Evolutionary conservation across 1,140 invertebrate genomes (phyloP), one percentile per base, ranked within the genome.

Genomic region (Halyomorpha halys): DNA sequence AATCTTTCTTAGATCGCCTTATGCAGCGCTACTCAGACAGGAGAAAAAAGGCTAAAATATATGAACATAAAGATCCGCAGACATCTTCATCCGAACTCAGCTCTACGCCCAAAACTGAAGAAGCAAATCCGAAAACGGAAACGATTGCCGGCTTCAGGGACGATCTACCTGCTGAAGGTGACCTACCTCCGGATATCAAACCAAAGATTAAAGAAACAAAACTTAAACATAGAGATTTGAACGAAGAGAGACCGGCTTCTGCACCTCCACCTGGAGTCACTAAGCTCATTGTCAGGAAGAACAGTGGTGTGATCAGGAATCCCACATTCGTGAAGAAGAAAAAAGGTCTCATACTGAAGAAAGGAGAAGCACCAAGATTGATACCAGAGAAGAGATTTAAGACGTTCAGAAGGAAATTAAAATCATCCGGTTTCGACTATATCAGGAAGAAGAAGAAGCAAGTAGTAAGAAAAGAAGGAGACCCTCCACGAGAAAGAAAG

Each of bases 361-460:
- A 64, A 64, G 65, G 59, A 30, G 60, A 65, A 54, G 56, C 0
- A 9, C 21, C 34, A 14, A 23, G 61, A 8, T 16, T 34, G 4
- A 44, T 21, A 14, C 19, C 63, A 16, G 63, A 44, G 16, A 30
- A 76, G 51, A 75, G 59, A 79, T 78, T 68, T 80, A 78, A 60
- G 6, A 78, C 76, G 44, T 77, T 79, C 9, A 74, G 84, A 19
- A 73, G 84, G 39, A 80, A 84, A 75, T 79, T 85, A 66, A 83
- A 84, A 62, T 86, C 70, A 4, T 75, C 85, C 9, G 88, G 90
- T 3, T 92, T 93, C 74, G 90, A 92, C 77, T 93, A 91, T 65
- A 90, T 92, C 49, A 76, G 89, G 15, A 91, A 91, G 69, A 91
- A 92, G 78, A 92, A 92, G 73, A 86, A 84, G 65, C 76, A 78